Percentiles rank a stretch among this genome's conserved stretches.
Evolutionary conservation across 2,113 vertebrate genomes (phyloP).

Genomic region (Pangasianodon gigas): DNA sequence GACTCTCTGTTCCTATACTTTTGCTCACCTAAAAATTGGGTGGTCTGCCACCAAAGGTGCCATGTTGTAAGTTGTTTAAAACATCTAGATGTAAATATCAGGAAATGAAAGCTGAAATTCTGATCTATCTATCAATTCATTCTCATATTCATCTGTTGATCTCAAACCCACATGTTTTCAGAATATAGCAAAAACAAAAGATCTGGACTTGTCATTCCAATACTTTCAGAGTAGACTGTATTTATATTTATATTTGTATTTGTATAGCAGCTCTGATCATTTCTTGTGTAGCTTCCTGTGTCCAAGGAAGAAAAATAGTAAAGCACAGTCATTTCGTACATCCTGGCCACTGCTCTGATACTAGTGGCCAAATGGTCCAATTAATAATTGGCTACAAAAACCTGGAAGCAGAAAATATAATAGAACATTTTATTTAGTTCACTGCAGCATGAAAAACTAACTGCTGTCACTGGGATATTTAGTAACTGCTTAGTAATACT

Average conservation of each 20-base stretch:
- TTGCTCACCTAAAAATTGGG: background rate
- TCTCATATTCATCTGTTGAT: background rate
- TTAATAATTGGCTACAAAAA: background rate
- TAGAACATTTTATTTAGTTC: background rate
- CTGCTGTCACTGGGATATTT: background rate
- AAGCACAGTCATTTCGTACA: background rate
- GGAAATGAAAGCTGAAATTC: background rate
- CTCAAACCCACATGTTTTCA: background rate
- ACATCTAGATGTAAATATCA: background rate
- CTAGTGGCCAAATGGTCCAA: background rate
- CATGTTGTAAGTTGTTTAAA: background rate
- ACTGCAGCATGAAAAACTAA: background rate
- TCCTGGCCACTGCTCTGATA: background rate
- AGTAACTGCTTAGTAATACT: background rate
- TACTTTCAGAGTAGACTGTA: background rate
- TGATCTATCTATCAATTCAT: background rate
- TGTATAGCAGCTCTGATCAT: background rate
- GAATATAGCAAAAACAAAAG: background rate
- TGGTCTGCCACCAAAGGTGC: background rate
- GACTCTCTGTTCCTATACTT: background rate
- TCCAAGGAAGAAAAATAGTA: background rate
- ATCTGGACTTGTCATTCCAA: background rate
- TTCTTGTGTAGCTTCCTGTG: background rate
- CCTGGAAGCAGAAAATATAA: background rate
- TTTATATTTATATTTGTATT: background rate